Base-by-base conservation (phyloP, 2,113 vertebrate genomes). In the Lates calcarifer region DNA sequence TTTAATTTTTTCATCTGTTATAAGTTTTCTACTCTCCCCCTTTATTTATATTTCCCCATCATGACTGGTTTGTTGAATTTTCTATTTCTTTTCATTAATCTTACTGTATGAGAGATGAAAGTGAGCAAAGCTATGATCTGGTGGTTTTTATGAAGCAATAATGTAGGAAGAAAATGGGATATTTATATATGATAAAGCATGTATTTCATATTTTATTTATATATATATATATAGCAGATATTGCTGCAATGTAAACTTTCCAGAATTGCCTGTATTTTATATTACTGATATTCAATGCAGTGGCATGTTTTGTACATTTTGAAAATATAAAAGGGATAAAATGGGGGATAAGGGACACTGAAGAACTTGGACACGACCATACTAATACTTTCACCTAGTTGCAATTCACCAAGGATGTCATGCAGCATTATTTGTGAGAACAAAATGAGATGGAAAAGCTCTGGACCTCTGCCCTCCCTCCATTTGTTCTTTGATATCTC, bases 171-270 rank as follows among this genome's bases (percentile, higher is more conserved):
- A 67, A 43, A 12, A 58, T 41, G 20, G 43, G 17, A 39, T 81
- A 73, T 82, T 81, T 64, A 60, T 56, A 12, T 5, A 33, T 79
- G 43, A 70, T 74, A 78, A 77, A 74, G 70, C 1, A 53, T 74
- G 35, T 20, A 69, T 83, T 53, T 64, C 18, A 29, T 60, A n/a
- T n/a, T n/a, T n/a, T n/a, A n/a, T n/a, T n/a, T n/a, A 20, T 26
- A 63, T 26, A 14, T 24, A 4, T 63, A 17, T 31, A n/a, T 47
- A 20, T 15, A 61, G 58, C 43, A 58, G 57, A 81, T 66, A 51
- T 14, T 58, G 67, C 35, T 22, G 24, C 35, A 74, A 47, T 69
- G 24, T 60, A 60, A 77, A 58, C 41, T 28, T 41, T 18, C 1
- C 35, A 39, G 15, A 56, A 45, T 64, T 35, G 71, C 71, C 35